A percentile compares a stretch with the other conserved stretches of the same genome.
Conservation (phyloP, 2,888 invertebrate species). For the Monopis laevigella region DNA sequence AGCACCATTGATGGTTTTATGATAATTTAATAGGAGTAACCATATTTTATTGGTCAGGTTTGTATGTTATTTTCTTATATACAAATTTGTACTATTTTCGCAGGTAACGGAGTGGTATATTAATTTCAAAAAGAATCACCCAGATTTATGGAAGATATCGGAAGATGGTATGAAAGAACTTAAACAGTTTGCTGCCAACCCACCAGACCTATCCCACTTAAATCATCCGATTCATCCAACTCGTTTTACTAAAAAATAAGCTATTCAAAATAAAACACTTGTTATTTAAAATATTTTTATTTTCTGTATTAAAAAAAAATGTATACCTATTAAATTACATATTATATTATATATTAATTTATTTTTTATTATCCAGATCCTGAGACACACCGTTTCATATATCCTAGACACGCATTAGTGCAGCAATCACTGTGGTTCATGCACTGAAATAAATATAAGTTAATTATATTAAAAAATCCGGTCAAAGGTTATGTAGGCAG, state of each 20-base stretch:
- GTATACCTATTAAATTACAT: no score
- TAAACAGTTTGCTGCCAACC: slow-evolving; percentile 73
- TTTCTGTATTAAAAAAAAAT: no score
- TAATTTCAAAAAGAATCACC: slow-evolving; percentile 72
- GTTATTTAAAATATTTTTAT: no score
- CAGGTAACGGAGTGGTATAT: slow-evolving; percentile 73
- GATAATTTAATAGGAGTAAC: no score
- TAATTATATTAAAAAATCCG: no score
- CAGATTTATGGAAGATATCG: slow-evolving; percentile 76
- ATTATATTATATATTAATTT: no score
- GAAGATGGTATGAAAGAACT: slow-evolving; percentile 76
- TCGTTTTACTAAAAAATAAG: slow-evolving; percentile 53
- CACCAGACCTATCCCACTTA: slow-evolving; percentile 75
- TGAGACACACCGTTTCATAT: slow-evolving; percentile 39
- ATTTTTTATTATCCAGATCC: slow-evolving; percentile 23
- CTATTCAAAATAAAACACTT: no score
- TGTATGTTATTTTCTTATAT: no score
- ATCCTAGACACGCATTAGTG: slow-evolving; percentile 36
- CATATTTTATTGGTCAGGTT: no score
- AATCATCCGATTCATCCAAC: slow-evolving; percentile 79
- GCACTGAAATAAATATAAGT: slow-evolving; percentile 39
- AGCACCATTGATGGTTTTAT: no score
- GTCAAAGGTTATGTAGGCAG: no score
- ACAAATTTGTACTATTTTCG: no score
- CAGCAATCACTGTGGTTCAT: slow-evolving; percentile 39